Base-by-base conservation (phyloP, 1,140 invertebrate genomes). In the Myzus persicae region DNA sequence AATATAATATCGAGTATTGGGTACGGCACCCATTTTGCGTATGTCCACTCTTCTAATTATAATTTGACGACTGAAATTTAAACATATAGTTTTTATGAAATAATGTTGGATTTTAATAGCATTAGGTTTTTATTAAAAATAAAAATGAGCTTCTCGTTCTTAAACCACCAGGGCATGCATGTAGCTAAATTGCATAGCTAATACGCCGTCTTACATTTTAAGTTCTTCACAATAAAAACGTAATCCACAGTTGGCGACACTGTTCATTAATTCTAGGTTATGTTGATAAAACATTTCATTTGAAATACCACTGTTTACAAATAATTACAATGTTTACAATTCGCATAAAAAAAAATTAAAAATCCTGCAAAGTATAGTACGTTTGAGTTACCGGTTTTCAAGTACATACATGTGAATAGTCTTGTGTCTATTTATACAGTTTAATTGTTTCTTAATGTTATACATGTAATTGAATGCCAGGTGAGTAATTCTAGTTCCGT, bases 121-220 rank as follows among this genome's bases (percentile, higher is more conserved):
- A 48, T 48, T 48, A 7, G 3, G 59, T 59, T 14, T 31, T 3
- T 67, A 59, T 31, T 22, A 2, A 24, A 54, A 54, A 51, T 9
- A 54, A 59, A 59, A 59, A 31, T 59, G 26, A 59, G 9, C 9
- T 59, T 59, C 26, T 59, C 31, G 54, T 9, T 59, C 54, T 59
- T 31, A 31, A 59, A 31, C n/a, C 85, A 88, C 44, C 44, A 38
- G 1, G 18, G 26, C 87, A 26, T 89, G 1, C 1, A 14, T 38
- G 88, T 89, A 54, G 88, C 48, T 38, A 89, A 89, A 89, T 89
- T 89, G 36, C 88, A 51, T 89, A 89, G n/a, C 48, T 51, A 51
- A 54, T 89, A 54, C 88, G 88, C 88, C 88, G 88, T 51, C 46
- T 89, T 26, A 54, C 48, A 38, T 54, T 54, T 54, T 46, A 46